Base-by-base conservation (phyloP, 2,888 invertebrate genomes). In the Pachymerium ferrugineum region DNA sequence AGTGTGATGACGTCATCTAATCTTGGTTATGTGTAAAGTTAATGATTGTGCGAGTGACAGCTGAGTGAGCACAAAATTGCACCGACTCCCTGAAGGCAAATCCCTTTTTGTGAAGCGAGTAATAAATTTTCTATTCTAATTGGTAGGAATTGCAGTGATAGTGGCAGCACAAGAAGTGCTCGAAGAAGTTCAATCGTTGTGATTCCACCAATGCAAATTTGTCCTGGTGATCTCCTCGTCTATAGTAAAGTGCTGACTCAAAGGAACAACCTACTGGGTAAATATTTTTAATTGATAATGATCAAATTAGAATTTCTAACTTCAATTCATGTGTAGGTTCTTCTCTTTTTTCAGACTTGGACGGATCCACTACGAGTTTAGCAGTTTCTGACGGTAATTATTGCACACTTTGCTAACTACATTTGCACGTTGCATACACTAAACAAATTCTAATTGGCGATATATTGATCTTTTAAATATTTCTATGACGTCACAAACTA, bases 161-260 rank as follows among this genome's bases (percentile, higher is more conserved):
- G 76, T 70, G 78, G 77, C 25, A 77, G 78, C 25, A 77, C 79
- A 10, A 75, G 79, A 73, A 77, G 79, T 28, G 14, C 5, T 0
- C 77, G 83, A 25, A 78, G 84, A 47, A 82, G 82, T 75, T 84
- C 83, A 68, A 83, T 84, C 67, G 83, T 84, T 14, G 83, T 84
- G 74, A 84, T 84, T 76, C 84, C 84, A 12, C 83, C 83, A 3
- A 84, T 84, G 84, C 84, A 84, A 78, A 83, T 84, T 71, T 83
- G 83, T 76, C 84, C 84, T 5, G 84, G 84, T 25, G 84, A 84
- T 78, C 79, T 84, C 14, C 79, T 84, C 38, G 84, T 84, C 72
- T 84, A 84, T 78, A 82, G 82, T 76, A 84, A 83, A 79, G 83
- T 83, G 47, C 80, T 84, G 62, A 83, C 82, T n/a, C 81, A 83